Base-by-base conservation (phyloP, 1,140 invertebrate species). In the Nephotettix cincticeps region DNA sequence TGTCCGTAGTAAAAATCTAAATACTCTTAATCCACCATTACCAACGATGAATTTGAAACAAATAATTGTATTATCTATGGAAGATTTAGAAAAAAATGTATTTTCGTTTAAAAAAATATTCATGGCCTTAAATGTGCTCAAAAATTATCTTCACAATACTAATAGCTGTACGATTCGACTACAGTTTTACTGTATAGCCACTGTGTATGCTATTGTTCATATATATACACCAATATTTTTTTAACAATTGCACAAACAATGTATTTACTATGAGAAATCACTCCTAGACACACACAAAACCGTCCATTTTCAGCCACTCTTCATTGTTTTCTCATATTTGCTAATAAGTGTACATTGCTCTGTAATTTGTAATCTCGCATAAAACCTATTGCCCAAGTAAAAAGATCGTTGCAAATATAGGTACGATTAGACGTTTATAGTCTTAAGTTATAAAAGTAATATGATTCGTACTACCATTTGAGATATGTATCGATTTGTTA, bases 151-250 rank as follows among this genome's bases (percentile, higher is more conserved):
- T n/a, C 14, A 51, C 47, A 11, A n/a, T 51, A 51, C 21, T 51
- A 51, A 21, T 51, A 51, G 47, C 14, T 51, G 14, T 51, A 21
- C 47, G 19, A 17, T 51, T 51, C 21, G 47, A 51, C 47, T 51
- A 51, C 3, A 51, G 14, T 51, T 51, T 51, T 17, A 19, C 14
- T 21, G 19, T 51, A 19, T 21, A 17, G 21, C 14, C 14, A 21
- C 14, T 51, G 21, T 40, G 6, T 51, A 51, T n/a, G 47, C 47
- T 19, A 51, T n/a, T 51, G 47, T 51, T 51, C 47, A 51, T 51
- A 51, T 51, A n/a, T n/a, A 51, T 51, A 51, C 47, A 51, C 47
- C 47, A 51, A 51, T 51, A 51, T 17, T 51, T 51, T 51, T 51
- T 51, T 17, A 19, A 51, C 14, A 51, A 11, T 51, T 51, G 47